Evolutionary conservation across 2,113 vertebrate genomes (phyloP), one percentile per base, ranked within the genome.

Genomic region (Salvelinus namaycush): DNA sequence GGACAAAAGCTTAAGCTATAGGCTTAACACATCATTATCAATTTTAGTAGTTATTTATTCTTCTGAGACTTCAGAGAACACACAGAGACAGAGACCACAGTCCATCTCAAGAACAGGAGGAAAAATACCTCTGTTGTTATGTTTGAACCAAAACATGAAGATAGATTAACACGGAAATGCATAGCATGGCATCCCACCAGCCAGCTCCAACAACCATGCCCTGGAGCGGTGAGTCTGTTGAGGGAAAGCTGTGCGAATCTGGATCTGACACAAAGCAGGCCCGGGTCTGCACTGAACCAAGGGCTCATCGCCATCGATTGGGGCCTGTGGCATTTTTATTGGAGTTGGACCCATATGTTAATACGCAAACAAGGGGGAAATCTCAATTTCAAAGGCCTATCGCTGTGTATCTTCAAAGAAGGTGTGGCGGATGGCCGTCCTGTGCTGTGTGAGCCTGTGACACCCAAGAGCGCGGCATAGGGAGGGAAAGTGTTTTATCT

Each of bases 401-500:
- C 59, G 57, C 73, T 72, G 67, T 74, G 65, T 64, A 72, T 29
- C 27, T 65, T 78, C 78, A 75, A 75, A 66, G 65, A 39, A 34
- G 7, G 1, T 67, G 81, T 57, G 57, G 18, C 14, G 60, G 68
- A 78, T 57, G 57, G 12, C 18, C 67, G 39, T 39, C 39, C 39
- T 39, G 2, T 72, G 27, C 31, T 79, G 22, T 70, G 51, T 34
- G 44, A 76, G 71, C 39, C 39, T 60, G 66, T 18, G 71, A 86
- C 78, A 80, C 74, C 71, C 29, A 67, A 83, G 78, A 78, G 77
- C 76, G 68, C 74, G 26, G 44, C 77, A 62, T 29, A 29, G 39
- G 70, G 74, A 77, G 75, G 27, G 11, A 34, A 57, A 65, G 69
- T 51, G n/a, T 83, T 89, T 86, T 72, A 85, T 90, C 84, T 76